These are phyloP conservation scores for Strix occidentalis DNA, from an alignment of 2,797 vertebrate species.

Conservation along the genomic window DNA sequence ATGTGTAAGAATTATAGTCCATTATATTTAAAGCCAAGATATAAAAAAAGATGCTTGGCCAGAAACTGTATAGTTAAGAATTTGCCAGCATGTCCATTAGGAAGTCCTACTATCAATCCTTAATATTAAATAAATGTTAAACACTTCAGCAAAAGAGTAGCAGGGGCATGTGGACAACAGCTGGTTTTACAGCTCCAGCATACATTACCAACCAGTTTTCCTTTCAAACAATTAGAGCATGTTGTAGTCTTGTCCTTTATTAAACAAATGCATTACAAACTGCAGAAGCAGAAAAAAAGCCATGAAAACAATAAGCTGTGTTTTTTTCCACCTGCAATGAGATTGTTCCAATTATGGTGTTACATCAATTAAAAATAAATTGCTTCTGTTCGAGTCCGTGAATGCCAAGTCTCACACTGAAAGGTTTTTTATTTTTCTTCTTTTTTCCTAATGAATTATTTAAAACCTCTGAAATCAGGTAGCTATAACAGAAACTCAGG, in stretches of 20 bases:
- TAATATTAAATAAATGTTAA: not conserved
- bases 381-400: not conserved
- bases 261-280: not conserved
- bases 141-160: not conserved
- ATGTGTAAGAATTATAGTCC: conserved; percentile 2
- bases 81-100: conserved; percentile 24
- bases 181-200: not conserved
- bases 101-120: not conserved
- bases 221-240: not conserved
- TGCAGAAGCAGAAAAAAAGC: not conserved
- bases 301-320: not conserved
- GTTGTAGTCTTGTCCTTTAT: not conserved
- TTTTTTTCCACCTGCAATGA: not conserved
- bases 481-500: not conserved
- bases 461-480: not conserved
- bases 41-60: not conserved
- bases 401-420: not conserved
- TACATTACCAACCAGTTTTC: not conserved
- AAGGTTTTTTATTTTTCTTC: not conserved
- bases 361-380: not conserved
- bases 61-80: conserved; percentile 16
- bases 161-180: not conserved
- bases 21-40: not conserved
- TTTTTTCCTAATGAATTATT: not conserved
- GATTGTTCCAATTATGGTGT: not conserved